These are phyloP conservation scores for Vombatus ursinus DNA, from an alignment of 2,113 vertebrate species.

Conservation along the genomic window DNA sequence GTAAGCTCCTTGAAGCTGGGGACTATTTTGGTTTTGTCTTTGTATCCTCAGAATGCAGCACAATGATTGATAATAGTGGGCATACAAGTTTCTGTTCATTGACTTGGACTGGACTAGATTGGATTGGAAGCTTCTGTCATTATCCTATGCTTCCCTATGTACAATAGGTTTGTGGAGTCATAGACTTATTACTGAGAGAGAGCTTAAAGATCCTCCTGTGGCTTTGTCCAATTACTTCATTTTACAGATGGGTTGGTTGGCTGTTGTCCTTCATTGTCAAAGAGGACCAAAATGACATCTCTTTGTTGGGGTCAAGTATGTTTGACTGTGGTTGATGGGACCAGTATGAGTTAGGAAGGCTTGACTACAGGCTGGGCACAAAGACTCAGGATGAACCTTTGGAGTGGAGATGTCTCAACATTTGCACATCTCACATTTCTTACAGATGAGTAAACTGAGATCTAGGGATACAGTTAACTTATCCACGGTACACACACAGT, in stretches of 20 bases:
- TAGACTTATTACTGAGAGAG: background rate
- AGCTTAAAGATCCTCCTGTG: background rate
- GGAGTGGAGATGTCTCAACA: background rate
- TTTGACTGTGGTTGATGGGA: background rate
- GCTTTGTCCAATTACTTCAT: background rate
- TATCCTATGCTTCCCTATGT: background rate
- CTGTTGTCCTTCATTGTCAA: too few relatives aligned
- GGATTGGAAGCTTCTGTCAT: background rate
- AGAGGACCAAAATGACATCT: too few relatives aligned
- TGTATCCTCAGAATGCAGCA: background rate
- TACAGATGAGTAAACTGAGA: background rate
- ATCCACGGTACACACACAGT: background rate
- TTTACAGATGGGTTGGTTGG: too few relatives aligned
- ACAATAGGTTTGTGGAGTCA: background rate
- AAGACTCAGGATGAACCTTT: background rate
- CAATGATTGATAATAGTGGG: background rate
- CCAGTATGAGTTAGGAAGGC: background rate
- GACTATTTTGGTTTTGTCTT: background rate
- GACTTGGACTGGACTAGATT: background rate
- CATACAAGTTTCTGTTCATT: background rate
- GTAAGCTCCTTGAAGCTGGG: background rate
- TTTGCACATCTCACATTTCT: background rate
- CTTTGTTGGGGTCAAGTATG: too few relatives aligned
- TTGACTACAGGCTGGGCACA: background rate
- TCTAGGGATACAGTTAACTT: background rate